These are phyloP conservation scores for Eutrigla gurnardus DNA, from an alignment of 2,797 vertebrate species.

Conservation along the genomic window DNA sequence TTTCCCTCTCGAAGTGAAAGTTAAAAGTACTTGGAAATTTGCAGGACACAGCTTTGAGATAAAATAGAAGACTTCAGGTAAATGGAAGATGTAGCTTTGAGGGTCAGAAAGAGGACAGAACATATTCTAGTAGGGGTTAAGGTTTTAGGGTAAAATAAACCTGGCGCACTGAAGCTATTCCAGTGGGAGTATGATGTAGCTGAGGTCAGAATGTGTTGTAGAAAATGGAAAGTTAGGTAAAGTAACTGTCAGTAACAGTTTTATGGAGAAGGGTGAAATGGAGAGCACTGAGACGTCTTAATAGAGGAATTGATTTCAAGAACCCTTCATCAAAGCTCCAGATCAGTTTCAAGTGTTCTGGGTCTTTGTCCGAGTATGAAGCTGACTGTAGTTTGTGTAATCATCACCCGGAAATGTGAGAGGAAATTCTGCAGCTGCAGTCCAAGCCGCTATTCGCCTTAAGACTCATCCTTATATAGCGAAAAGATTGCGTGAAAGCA, in stretches of 20 bases:
- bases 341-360: constrained; percentile 42
- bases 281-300: constrained; percentile 6
- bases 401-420: constrained; percentile 40
- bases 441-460: constrained; percentile 5
- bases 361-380: constrained; percentile 23
- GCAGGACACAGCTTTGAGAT: constrained; percentile 9
- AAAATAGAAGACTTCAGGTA: constrained; percentile 2
- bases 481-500: not conserved
- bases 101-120: constrained; percentile 36
- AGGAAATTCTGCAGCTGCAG: constrained; percentile 29
- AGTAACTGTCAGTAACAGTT: constrained; percentile 1
- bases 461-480: not conserved
- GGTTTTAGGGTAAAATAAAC: constrained; percentile 1
- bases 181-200: not conserved
- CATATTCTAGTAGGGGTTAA: constrained; percentile 2
- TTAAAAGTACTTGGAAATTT: constrained; percentile 30
- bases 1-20: constrained; percentile 9
- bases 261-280: not conserved
- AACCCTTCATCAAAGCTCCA: not conserved
- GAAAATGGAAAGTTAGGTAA: constrained; percentile 18
- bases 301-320: constrained; percentile 6
- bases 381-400: constrained; percentile 30
- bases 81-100: constrained; percentile 7
- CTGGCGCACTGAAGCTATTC: constrained; percentile 5
- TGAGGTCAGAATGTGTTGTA: not conserved